These are phyloP conservation scores for Phthorimaea operculella DNA, from an alignment of 1,140 invertebrate species.

Conservation along the genomic window DNA sequence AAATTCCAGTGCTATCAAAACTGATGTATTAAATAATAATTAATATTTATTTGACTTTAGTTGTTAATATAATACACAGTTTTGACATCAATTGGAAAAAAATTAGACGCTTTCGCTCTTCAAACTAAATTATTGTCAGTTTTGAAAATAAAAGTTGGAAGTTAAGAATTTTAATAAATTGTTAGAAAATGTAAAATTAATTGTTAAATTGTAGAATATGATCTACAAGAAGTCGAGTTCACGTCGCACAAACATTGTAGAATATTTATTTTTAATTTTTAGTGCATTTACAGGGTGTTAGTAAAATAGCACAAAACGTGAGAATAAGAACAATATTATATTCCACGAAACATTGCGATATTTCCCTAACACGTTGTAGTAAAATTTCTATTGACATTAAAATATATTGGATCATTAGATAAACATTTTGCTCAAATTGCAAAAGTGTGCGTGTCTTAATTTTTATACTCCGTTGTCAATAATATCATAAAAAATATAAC, in stretches of 20 bases:
- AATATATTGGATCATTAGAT: too few species aligned
- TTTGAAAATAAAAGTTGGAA: conserved; percentile 22
- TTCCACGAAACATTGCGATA: too few species aligned
- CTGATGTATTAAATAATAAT: too few species aligned
- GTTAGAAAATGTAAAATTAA: conserved; percentile 40
- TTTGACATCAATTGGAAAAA: not conserved
- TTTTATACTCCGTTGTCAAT: not conserved
- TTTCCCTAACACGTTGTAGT: too few species aligned
- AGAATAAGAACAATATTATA: too few species aligned
- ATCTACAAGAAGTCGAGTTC: conserved; percentile 31
- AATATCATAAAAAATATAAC: not conserved
- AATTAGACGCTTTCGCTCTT: not conserved
- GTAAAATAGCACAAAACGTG: too few species aligned
- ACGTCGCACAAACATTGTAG: conserved; percentile 43
- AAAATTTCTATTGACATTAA: too few species aligned
- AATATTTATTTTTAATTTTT: conserved; percentile 19
- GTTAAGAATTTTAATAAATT: conserved; percentile 43
- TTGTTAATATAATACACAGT: too few species aligned
- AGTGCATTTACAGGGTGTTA: not conserved
- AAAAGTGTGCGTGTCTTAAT: too few species aligned
- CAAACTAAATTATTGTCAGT: conserved; percentile 12
- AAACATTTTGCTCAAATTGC: too few species aligned
- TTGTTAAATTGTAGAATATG: conserved; percentile 45
- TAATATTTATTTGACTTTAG: too few species aligned
- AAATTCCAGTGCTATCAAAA: not conserved